Conservation (phyloP, 2,113 vertebrate species). For the Entomyzon cyanotis region DNA sequence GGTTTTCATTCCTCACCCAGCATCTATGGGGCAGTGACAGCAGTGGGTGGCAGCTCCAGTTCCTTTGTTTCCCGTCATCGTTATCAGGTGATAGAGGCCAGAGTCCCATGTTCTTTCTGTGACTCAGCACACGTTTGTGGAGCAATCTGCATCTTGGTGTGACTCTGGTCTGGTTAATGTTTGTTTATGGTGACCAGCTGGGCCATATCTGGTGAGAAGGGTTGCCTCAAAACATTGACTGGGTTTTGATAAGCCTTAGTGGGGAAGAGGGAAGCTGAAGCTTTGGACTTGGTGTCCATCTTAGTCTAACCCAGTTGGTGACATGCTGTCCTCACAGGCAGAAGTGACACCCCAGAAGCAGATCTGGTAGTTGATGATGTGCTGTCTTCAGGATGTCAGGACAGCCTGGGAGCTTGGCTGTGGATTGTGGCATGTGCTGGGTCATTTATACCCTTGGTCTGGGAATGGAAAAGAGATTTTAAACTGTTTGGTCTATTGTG, state of each 20-base stretch:
- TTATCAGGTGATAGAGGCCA: not conserved
- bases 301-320: not conserved
- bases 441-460: not conserved
- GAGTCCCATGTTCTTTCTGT: not conserved
- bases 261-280: not conserved
- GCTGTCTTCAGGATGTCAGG: not conserved
- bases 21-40: not conserved
- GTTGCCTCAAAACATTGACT: not conserved
- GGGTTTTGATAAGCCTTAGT: not conserved
- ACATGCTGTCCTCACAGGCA: not conserved
- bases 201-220: not conserved
- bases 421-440: fast-evolving
- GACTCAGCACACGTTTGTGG: not conserved
- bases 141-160: not conserved
- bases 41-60: fast-evolving
- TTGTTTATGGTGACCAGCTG: not conserved
- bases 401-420: not conserved
- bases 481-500: not conserved
- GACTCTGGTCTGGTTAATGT: not conserved
- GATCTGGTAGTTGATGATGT: not conserved
- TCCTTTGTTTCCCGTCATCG: not conserved
- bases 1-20: not conserved
- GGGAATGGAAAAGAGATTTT: not conserved
- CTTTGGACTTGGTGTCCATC: not conserved
- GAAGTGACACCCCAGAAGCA: not conserved